Evolutionary conservation across 2,888 invertebrate species (phyloP).

Genomic region (Sthenelais limicola): DNA sequence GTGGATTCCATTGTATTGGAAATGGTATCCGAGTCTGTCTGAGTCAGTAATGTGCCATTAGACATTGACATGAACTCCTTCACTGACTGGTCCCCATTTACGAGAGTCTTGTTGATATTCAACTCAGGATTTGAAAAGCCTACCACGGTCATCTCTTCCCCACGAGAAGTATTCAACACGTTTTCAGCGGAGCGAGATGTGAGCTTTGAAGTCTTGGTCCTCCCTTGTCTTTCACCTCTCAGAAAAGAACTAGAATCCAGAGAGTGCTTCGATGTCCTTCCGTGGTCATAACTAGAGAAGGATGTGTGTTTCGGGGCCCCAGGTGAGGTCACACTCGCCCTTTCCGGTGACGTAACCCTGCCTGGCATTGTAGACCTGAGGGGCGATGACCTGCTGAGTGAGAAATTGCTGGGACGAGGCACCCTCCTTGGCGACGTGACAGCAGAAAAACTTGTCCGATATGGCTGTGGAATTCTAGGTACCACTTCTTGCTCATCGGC

Average conservation of each 20-base stretch:
- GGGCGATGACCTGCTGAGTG: not conserved
- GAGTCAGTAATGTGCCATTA: slow-evolving; percentile 17
- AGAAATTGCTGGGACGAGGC: not conserved
- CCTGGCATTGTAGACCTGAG: slow-evolving; percentile 35
- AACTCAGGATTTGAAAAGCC: slow-evolving; percentile 4
- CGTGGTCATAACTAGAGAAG: slow-evolving; percentile 25
- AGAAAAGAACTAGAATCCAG: slow-evolving; percentile 14
- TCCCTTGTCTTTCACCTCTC: not conserved
- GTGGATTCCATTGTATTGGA: slow-evolving; percentile 29
- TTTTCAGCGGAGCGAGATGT: slow-evolving; percentile 21
- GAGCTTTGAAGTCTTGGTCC: not conserved
- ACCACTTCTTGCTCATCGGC: slow-evolving; percentile 42
- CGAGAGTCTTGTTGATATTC: slow-evolving; percentile 19
- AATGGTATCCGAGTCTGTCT: slow-evolving; percentile 14
- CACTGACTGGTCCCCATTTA: slow-evolving; percentile 13
- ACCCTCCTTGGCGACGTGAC: slow-evolving; percentile 58
- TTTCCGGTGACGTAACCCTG: slow-evolving; percentile 29
- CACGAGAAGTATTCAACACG: slow-evolving; percentile 1
- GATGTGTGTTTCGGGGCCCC: not conserved
- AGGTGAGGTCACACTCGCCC: too few species aligned
- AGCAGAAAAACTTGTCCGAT: slow-evolving; percentile 68
- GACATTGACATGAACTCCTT: slow-evolving; percentile 8
- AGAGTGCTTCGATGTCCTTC: slow-evolving; percentile 12
- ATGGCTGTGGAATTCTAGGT: slow-evolving; percentile 61
- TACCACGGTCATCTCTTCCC: not conserved